Evolutionary conservation across 35 echinoderm and acorn worm genomes (phyloP).

Genomic region (Patiria miniata): DNA sequence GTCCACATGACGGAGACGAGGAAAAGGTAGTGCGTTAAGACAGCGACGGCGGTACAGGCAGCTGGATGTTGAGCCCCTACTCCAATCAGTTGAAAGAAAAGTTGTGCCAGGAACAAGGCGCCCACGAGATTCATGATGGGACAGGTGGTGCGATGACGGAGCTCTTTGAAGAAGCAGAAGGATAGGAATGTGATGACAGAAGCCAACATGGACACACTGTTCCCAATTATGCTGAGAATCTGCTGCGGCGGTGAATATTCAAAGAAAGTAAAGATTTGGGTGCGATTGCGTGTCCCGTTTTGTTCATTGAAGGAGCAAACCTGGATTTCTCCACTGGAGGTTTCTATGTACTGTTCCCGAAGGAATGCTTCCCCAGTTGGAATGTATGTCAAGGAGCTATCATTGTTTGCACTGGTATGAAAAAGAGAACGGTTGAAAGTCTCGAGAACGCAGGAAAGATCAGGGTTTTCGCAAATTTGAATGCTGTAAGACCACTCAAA

Average conservation of each 20-base stretch:
- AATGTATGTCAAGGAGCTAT: background rate
- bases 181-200: slow-evolving; percentile 13
- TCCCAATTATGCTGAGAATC: slow-evolving; percentile 10
- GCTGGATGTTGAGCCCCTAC: background rate
- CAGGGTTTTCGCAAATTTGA: background rate
- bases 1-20: slow-evolving; percentile 22
- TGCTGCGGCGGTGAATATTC: slow-evolving; percentile 2
- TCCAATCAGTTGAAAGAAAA: slow-evolving; percentile 3
- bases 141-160: background rate
- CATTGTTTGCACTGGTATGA: background rate
- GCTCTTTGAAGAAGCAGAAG: slow-evolving; percentile 2
- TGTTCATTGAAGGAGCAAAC: slow-evolving; percentile 26
- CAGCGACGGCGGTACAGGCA: slow-evolving; percentile 15
- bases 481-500: background rate
- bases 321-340: slow-evolving; percentile 11
- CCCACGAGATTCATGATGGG: slow-evolving; percentile 8
- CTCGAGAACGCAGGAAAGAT: background rate
- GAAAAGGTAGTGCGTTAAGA: slow-evolving; percentile 23
- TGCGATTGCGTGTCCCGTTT: slow-evolving; percentile 34
- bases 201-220: slow-evolving; percentile 40
- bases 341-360: slow-evolving; percentile 9
- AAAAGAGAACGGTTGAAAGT: slow-evolving; percentile 33
- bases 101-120: slow-evolving; percentile 13
- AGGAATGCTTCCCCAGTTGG: slow-evolving; percentile 4
- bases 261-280: slow-evolving; percentile 9